Evolutionary conservation across 1,140 invertebrate genomes (phyloP).

Genomic region (Drosophila hydei): DNA sequence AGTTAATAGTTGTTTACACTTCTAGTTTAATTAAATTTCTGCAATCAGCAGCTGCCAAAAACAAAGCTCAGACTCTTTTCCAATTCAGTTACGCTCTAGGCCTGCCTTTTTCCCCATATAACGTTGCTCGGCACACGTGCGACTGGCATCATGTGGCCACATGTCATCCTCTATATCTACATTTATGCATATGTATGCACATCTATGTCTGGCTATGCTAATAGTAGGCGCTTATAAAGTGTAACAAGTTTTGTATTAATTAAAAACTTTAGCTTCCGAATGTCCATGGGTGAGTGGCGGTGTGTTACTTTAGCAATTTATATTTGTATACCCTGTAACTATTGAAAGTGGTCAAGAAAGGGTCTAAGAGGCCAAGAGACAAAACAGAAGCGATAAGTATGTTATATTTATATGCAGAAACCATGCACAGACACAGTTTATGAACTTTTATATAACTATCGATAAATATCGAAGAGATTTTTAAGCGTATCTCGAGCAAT

Average conservation of each 20-base stretch:
- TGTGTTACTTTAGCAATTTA: conserved; percentile 37
- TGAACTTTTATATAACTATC: too few species aligned
- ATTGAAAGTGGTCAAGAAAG: too few species aligned
- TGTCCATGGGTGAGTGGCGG: not conserved
- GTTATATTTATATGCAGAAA: too few species aligned
- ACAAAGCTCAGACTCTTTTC: conserved; percentile 24
- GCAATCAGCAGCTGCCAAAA: conserved; percentile 6
- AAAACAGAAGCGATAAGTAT: too few species aligned
- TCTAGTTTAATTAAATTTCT: conserved; percentile 66
- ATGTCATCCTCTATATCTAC: not conserved
- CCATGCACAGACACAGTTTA: too few species aligned
- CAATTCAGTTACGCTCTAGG: conserved; percentile 57
- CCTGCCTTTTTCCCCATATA: not conserved
- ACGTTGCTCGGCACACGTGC: too few species aligned
- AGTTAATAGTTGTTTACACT: conserved; percentile 48
- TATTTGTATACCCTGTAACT: conserved; percentile 24
- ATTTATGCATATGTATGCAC: conserved; percentile 18
- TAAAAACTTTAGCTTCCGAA: conserved; percentile 69
- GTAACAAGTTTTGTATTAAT: conserved; percentile 83
- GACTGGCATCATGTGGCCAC: conserved; percentile 12
- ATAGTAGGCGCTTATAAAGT: conserved; percentile 78
- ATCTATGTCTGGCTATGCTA: conserved; percentile 47
- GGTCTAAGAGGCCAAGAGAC: too few species aligned
- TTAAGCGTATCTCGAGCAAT: too few species aligned
- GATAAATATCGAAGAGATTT: too few species aligned